Evolutionary conservation across 2,113 vertebrate species (phyloP), one percentile per base, ranked within the genome.

Genomic region (Rhinolophus ferrumequinum): DNA sequence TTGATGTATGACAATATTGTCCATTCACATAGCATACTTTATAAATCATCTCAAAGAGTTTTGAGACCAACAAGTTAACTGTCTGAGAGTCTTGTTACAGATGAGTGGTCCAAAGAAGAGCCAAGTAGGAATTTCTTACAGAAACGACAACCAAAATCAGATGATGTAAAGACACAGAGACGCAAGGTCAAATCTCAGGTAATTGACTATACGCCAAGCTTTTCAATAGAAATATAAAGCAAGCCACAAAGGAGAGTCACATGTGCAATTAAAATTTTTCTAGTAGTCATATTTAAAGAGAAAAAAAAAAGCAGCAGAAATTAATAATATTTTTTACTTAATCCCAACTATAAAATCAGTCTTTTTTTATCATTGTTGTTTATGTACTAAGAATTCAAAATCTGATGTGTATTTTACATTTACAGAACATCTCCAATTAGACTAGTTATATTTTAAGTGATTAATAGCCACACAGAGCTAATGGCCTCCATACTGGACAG

Each of bases 21-120:
- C 60, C 62, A 88, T 84, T 50, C 60, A 1, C 30, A 96, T 41
- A 81, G 85, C 62, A 85, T 44, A 96, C 24, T 41, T 96, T 92
- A 60, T 77, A 58, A 87, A 56, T 80, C 67, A 81, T 50, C 62
- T 90, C 52, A 47, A 67, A 66, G 47, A 38, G 2, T 15, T 88
- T 96, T 88, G 52, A 67, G 79, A 86, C 18, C 54, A 70, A 76
- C 6, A 44, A 44, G 41, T 44, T 5, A 95, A 56, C 18, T 62
- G 72, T 77, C n/a, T 93, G 52, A 95, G 33, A 86, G 19, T 1
- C 38, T 86, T 91, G 24, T 54, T 82, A 93, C 8, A 79, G 47
- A 38, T 24, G 1, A 92, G 33, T 58, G 69, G 6, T 47, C 35
- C 38, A 41, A 35, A 90, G 3, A 60, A 19, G 18, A 88, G 18